Conservation (phyloP, 2,797 vertebrate species). For the Diceros bicornis region DNA sequence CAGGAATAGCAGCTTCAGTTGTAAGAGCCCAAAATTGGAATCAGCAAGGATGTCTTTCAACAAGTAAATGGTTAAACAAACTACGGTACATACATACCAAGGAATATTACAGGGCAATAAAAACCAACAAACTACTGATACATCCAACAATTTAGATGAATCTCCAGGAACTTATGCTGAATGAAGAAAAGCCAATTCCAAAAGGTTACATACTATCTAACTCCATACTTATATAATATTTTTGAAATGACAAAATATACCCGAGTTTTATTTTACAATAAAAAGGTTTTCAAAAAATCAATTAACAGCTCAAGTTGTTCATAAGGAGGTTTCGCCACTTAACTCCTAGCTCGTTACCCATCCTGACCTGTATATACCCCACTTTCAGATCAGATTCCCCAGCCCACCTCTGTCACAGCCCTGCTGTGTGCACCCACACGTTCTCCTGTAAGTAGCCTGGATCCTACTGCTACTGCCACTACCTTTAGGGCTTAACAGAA, state of each 20-base stretch:
- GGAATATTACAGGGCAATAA: background rate
- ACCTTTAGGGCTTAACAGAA: background rate
- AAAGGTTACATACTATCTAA: background rate
- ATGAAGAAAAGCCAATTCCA: background rate
- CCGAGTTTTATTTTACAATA: constrained; percentile 11
- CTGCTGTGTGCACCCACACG: background rate
- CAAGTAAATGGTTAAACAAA: constrained; percentile 36
- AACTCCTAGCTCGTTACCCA: background rate
- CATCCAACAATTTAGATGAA: background rate
- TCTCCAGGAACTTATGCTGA: background rate
- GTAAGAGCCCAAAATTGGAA: background rate
- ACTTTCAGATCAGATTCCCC: background rate
- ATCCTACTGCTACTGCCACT: background rate
- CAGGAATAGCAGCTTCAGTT: background rate
- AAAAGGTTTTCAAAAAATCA: background rate
- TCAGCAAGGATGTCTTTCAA: background rate
- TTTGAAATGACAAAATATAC: constrained; percentile 43
- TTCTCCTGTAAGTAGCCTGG: background rate
- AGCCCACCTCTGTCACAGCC: background rate
- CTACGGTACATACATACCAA: background rate
- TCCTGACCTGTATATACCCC: background rate
- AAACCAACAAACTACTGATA: background rate
- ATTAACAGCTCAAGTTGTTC: background rate
- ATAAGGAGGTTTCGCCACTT: background rate
- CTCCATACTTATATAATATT: background rate